Percentiles rank a stretch among this genome's conserved stretches.
Conservation (phyloP, 2,888 invertebrate genomes). For the Celastrina argiolus region DNA sequence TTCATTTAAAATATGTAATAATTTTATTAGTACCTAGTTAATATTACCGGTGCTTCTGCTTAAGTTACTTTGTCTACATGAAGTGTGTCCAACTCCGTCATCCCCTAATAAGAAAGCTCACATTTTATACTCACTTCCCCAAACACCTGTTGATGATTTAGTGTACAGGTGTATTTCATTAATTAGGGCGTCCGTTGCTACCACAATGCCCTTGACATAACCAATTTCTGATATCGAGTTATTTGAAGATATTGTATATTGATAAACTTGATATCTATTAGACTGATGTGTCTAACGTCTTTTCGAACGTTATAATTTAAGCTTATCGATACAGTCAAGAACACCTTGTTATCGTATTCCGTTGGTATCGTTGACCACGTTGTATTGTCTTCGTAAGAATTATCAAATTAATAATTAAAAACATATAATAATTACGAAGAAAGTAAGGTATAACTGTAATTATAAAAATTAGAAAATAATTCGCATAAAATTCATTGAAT, state of each 20-base stretch:
- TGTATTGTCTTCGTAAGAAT: background rate
- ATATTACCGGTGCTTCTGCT: background rate
- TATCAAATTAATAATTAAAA: constrained; percentile 3
- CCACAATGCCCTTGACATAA: background rate
- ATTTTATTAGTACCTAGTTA: background rate
- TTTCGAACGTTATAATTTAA: background rate
- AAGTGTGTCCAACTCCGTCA: background rate
- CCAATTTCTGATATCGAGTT: background rate
- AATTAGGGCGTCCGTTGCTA: background rate
- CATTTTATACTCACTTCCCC: background rate
- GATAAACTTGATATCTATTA: background rate
- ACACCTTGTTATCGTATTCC: background rate
- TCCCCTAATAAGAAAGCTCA: constrained; percentile 4
- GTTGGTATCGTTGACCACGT: background rate
- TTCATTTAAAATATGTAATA: background rate
- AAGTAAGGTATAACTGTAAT: constrained; percentile 24
- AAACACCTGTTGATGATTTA: constrained; percentile 9
- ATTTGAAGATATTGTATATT: background rate
- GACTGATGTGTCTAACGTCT: background rate
- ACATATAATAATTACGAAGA: constrained; percentile 12
- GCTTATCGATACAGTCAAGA: background rate
- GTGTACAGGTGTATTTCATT: constrained; percentile 9
- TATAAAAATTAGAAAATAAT: constrained; percentile 31
- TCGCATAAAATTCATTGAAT: constrained; percentile 39
- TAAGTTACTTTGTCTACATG: background rate